Base-by-base conservation (phyloP, 2,888 invertebrate genomes). In the Hipparchia sbordonii region DNA sequence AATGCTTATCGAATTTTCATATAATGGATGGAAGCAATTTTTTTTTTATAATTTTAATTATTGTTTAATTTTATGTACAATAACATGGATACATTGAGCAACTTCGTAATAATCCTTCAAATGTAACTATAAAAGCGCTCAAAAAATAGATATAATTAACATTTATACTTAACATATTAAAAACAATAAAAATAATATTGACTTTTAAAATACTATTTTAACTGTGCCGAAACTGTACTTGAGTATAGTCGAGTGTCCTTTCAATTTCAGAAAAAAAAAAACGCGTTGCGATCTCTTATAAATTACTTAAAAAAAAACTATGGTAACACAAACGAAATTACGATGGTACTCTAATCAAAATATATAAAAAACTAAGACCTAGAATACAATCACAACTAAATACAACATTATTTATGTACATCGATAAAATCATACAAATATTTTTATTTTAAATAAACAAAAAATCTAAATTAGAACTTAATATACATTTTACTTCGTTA, bases 1-100 rank as follows among this genome's bases (percentile, higher is more conserved):
- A 61, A 70, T 56, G 45, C 56, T 5, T 67, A 39, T 39, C 23
- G 23, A 46, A 13, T 6, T 57, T 67, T 46, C 23, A 56, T 9
- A 6, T 54, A 8, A 66, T 39, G 45, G 13, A 57, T 67, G 13
- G 67, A 67, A 57, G 46, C 56, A 39, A 65, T 56, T 39, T 5
- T 13, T 45, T 23, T 51, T 65, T 7, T 48, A 6, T 6, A 46
- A 46, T 7, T 48, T 33, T 23, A 13, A 23, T 59, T 39, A 39
- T 5, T 39, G 39, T 6, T 48, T 48, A 48, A 48, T 48, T 48
- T 48, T 48, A 7, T 23, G 13, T 23, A 57, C 13, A 7, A 13
- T 13, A 13, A 23, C 10, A 13, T 13, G 23, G 23, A 57, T 23
- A 13, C 6, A 12, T 57, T 57, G 56, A 57, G 56, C 56, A 57